A percentile compares a stretch with the other conserved stretches of the same genome.
Evolutionary conservation across 2,797 vertebrate genomes (phyloP).

Genomic region (Acanthurus lineatus): DNA sequence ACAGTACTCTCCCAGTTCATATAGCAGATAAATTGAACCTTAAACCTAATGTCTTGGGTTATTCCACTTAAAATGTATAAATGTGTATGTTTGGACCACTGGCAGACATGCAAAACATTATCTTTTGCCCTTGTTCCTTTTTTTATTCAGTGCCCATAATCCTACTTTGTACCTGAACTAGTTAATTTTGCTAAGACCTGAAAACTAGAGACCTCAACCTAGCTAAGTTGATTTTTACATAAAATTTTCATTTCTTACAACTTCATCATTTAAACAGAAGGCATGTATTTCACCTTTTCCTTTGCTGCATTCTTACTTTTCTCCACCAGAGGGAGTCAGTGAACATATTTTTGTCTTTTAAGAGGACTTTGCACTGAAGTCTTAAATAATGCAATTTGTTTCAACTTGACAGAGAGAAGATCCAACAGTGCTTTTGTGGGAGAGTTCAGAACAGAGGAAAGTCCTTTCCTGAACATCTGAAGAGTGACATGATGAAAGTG

Average conservation of each 20-base stretch:
- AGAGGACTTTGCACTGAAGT: neutral
- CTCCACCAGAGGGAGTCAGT: constrained; percentile 61
- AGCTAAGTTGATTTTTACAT: too few species aligned
- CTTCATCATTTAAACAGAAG: neutral
- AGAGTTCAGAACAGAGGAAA: constrained; percentile 14
- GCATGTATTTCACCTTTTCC: neutral
- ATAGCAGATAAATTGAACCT: neutral
- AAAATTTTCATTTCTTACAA: neutral
- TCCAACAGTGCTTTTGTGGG: neutral
- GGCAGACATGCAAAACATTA: too few species aligned
- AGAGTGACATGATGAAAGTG: constrained; percentile 37
- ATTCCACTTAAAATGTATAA: too few species aligned
- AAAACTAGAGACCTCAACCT: too few species aligned
- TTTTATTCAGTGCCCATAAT: too few species aligned
- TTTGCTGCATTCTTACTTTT: constrained; percentile 36
- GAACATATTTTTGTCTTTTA: neutral
- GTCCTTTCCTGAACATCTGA: constrained; percentile 42
- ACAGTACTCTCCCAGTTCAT: neutral
- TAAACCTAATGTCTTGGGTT: too few species aligned
- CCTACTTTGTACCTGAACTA: too few species aligned
- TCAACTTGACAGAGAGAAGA: constrained; percentile 41
- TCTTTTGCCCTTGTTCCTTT: too few species aligned
- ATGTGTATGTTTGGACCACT: too few species aligned
- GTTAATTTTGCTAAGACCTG: too few species aligned
- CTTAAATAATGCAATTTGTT: constrained; percentile 11